These are phyloP conservation scores for Poecile atricapillus DNA, from an alignment of 2,113 vertebrate genomes.

Conservation along the genomic window DNA sequence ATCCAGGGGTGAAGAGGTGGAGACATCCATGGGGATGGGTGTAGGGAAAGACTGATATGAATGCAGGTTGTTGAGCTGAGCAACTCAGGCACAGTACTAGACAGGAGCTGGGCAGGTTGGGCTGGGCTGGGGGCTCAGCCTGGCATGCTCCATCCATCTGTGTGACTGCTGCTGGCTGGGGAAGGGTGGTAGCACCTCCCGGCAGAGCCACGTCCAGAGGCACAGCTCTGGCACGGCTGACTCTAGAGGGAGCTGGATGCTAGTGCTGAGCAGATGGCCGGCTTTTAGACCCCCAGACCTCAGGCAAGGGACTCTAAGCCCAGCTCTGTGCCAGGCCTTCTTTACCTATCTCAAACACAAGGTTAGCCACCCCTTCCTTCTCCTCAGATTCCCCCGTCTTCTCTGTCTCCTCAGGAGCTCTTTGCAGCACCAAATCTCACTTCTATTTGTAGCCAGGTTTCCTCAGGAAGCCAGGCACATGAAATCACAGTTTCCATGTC, in stretches of 20 bases:
- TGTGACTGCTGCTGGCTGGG: background rate
- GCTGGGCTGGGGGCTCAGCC: background rate
- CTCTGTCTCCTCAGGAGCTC: background rate
- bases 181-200: background rate
- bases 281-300: background rate
- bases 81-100: fast-evolving
- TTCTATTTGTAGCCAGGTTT: conserved; percentile 25
- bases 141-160: background rate
- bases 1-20: background rate
- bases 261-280: background rate
- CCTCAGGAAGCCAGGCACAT: conserved; percentile 31
- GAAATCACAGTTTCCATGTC: conserved; percentile 41
- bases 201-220: background rate
- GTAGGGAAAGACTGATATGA: background rate
- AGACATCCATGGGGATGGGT: background rate
- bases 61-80: background rate
- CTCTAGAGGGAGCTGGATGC: conserved; percentile 31
- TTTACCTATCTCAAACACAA: background rate
- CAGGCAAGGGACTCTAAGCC: background rate
- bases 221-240: background rate
- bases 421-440: conserved; percentile 2
- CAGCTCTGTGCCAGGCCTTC: background rate
- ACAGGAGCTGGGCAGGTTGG: background rate
- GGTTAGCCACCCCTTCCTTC: background rate
- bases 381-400: background rate